phyloP scores from a whole-genome alignment of 2,888 invertebrate species.

The Sclerodermus sp. region DNA sequence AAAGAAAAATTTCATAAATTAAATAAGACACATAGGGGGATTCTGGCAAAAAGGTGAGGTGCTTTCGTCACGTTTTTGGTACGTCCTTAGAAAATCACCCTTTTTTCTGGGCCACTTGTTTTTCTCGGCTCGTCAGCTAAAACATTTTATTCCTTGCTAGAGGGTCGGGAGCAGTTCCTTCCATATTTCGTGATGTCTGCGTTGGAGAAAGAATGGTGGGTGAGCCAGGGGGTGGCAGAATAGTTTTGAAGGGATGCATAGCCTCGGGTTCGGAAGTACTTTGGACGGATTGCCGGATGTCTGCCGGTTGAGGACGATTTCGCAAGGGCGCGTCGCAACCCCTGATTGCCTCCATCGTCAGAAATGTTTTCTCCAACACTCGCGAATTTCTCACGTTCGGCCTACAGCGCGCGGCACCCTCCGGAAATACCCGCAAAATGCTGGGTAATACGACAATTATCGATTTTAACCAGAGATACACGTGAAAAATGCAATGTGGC shows the following conservation, averaged over 20 bases:
- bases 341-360: conserved; percentile 10
- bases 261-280: conserved; percentile 37
- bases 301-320: conserved; percentile 30
- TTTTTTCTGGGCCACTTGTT: not conserved
- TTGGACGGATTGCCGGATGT: conserved; percentile 40
- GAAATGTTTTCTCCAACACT: not conserved
- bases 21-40: no score
- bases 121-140: conserved; percentile 1
- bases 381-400: not conserved
- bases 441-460: no score
- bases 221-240: conserved; percentile 2
- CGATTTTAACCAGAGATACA: no score
- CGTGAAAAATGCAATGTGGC: no score
- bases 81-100: not conserved
- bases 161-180: conserved; percentile 22
- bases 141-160: no score
- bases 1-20: no score
- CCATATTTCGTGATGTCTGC: conserved; percentile 28
- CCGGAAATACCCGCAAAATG: no score
- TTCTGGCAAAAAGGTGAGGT: no score
- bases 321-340: conserved; percentile 1
- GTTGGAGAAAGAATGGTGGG: conserved; percentile 10
- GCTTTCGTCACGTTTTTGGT: no score
- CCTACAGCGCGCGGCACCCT: no score
- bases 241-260: conserved; percentile 10